These are phyloP conservation scores for Brachyhypopomus gauderio DNA, from an alignment of 2,113 vertebrate genomes.

Conservation along the genomic window DNA sequence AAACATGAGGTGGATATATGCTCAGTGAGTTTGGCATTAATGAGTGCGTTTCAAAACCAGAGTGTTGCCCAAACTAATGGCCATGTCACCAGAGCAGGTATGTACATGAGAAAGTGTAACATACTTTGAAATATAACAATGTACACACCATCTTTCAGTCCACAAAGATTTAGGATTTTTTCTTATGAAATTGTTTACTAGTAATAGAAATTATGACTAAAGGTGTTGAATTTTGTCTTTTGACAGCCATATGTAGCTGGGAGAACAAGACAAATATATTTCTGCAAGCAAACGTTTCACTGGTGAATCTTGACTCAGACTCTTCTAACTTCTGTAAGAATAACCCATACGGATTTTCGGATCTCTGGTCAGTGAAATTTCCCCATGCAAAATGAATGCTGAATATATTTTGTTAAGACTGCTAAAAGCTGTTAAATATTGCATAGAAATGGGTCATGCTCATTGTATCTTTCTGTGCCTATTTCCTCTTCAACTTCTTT, in stretches of 20 bases:
- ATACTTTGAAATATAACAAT: neutral
- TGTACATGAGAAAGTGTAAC: constrained; percentile 29
- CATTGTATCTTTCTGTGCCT: too few relatives aligned
- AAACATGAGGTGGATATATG: constrained; percentile 44
- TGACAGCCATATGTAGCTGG: constrained; percentile 10
- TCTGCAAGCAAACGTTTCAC: neutral
- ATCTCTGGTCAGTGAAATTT: constrained; percentile 64
- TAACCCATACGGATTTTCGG: neutral
- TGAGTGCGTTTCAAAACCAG: constrained; percentile 11
- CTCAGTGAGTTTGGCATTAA: constrained; percentile 44
- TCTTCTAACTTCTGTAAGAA: constrained; percentile 53
- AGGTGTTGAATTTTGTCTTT: neutral
- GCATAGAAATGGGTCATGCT: too few relatives aligned
- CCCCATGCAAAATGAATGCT: neutral
- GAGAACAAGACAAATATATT: neutral
- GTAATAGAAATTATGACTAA: neutral
- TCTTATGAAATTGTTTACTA: neutral
- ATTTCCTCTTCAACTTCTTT: neutral
- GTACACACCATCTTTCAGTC: neutral
- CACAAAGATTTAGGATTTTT: neutral
- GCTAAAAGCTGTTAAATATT: neutral
- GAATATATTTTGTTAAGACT: neutral
- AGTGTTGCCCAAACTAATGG: constrained; percentile 7
- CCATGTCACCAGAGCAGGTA: constrained; percentile 62
- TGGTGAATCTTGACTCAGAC: rapidly evolving